Base-by-base conservation (phyloP, 2,797 vertebrate species). In the Galago senegalensis region DNA sequence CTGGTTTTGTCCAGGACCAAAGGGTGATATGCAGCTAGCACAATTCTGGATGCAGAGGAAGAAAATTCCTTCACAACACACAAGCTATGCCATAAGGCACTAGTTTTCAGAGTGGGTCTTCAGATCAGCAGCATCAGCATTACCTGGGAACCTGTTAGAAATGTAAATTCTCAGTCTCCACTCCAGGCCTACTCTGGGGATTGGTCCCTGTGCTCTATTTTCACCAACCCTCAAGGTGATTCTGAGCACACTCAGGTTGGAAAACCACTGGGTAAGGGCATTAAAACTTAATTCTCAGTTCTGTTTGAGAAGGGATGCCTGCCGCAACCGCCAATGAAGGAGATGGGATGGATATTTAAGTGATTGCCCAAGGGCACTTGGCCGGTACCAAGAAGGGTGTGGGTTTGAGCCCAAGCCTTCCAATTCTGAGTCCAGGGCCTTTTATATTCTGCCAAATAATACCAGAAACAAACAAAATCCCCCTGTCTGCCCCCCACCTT, bases 401-500 rank as follows among this genome's bases (percentile, higher is more conserved):
- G 34, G 58, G 43, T 46, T 72, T 56, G 70, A 95, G 61, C n/a
- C 18, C 25, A 79, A 20, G 18, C 56, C 60, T 83, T 61, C 46
- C 76, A 56, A 3, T 77, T 73, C 87, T 61, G 12, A 95, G 23
- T 61, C 58, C 56, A 81, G 27, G 40, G n/a, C 27, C 40, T 37
- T 80, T 93, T 76, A 31, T n/a, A 53, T 18, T 85, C 49, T 70
- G 80, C 77, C 73, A 96, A 60, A 77, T 84, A 75, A 75, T 29
- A 75, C 63, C 89, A 82, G 34, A 92, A 76, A 80, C 83, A 96
- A 91, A 88, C 79, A 84, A 70, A 88, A 18, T 31, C 40, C 20
- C 23, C 23, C 4, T 23, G 76, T 18, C 13, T 12, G 40, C 20
- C 34, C 61, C 61, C 43, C 23, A 70, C 13, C 61, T 87, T 95